Evolutionary conservation across 2,113 vertebrate genomes (phyloP), one percentile per base, ranked within the genome.

Genomic region (Falcunculus frontatus): DNA sequence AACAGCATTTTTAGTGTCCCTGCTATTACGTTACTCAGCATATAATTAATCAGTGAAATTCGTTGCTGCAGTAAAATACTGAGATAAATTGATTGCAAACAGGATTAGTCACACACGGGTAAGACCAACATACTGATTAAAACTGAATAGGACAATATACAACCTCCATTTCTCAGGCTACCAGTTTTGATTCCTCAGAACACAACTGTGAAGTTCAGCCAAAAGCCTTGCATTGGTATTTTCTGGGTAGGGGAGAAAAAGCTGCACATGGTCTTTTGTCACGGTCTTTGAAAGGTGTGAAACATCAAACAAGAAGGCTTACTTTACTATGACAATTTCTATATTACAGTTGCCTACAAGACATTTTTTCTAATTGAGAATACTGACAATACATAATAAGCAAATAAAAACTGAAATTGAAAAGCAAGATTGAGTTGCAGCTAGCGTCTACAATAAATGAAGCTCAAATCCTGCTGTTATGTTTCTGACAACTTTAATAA

Each of bases 1-100:
- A 90, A 73, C 29, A 55, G 18, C 1, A 0, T 33, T 95, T 94
- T 85, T 80, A 86, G 60, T 56, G 44, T 74, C 73, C 39, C 47
- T 80, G 73, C 47, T 84, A 67, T 73, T 94, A 90, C 1, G 1
- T 86, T 86, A 75, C 60, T 91, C 65, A 83, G 60, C 75, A 70
- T 93, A 74, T 59, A 94, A 90, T 88, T 96, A 95, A 92, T 88
- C 87, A 96, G 93, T 25, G 90, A 94, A 95, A 93, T 74, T 81
- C 68, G n/a, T 21, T 81, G 90, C 90, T 83, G 63, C 93, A 95
- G 93, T 93, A 96, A 94, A 96, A 93, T 78, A 93, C 79, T 74
- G 67, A 87, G 63, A 87, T 79, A 90, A 90, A 90, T 80, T 90
- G 78, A 79, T 67, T 83, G 73, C 68, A 92, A 93, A 93, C 63